phyloP scores from a whole-genome alignment of 2,888 invertebrate species.

The Drosophila melanosoma region DNA sequence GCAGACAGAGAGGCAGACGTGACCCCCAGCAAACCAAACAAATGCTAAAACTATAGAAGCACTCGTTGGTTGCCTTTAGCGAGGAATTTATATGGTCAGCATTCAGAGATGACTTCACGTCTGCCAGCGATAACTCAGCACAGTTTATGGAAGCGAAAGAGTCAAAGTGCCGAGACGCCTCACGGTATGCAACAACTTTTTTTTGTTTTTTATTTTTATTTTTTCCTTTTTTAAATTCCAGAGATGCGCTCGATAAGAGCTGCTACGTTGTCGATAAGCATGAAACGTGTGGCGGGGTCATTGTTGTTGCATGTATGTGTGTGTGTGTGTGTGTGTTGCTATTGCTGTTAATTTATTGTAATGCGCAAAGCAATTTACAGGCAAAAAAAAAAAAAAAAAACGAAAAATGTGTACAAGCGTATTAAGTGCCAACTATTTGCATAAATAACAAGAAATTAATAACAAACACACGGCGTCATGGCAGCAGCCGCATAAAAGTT shows the following conservation, averaged over 20 bases:
- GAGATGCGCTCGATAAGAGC: constrained; percentile 16
- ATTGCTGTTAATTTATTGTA: constrained; percentile 75
- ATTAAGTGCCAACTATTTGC: constrained; percentile 82
- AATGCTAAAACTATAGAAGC: constrained; percentile 38
- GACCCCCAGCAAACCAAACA: constrained; percentile 62
- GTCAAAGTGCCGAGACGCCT: constrained; percentile 28
- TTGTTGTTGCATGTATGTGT: constrained; percentile 24
- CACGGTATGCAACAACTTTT: constrained; percentile 54
- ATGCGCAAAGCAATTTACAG: constrained; percentile 71
- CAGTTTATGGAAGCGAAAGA: constrained; percentile 63
- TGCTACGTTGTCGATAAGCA: constrained; percentile 65
- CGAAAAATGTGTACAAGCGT: constrained; percentile 47
- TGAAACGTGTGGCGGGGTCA: constrained; percentile 57
- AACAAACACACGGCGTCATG: constrained; percentile 79
- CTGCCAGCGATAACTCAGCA: constrained; percentile 76
- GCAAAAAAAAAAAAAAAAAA: constrained; percentile 6
- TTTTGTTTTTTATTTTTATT: constrained; percentile 15
- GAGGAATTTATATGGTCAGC: constrained; percentile 50
- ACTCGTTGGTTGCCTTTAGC: neutral
- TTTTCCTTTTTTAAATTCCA: constrained; percentile 46
- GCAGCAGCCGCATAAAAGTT: constrained; percentile 80
- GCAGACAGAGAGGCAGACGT: constrained; percentile 51
- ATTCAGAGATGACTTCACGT: constrained; percentile 77
- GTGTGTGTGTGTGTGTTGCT: constrained; percentile 12
- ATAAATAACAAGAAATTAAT: constrained; percentile 82